phyloP scores from a whole-genome alignment of 2,113 vertebrate species.

The Heterotilapia buettikoferi region DNA sequence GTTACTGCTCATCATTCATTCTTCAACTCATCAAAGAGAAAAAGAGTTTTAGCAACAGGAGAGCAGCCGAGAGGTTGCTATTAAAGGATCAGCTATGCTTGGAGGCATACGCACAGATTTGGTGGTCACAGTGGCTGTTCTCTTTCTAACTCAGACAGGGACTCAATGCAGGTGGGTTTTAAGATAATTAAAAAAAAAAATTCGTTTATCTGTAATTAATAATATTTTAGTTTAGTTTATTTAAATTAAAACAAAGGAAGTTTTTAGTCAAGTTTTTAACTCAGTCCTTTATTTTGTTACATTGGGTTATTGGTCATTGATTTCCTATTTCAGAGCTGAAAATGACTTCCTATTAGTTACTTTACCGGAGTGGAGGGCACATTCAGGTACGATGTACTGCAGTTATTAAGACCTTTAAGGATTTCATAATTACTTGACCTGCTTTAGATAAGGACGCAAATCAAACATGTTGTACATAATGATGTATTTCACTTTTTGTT shows the following conservation, averaged over 20 bases:
- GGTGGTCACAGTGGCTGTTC: conserved; percentile 30
- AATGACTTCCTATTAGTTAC: conserved; percentile 25
- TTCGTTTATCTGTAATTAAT: neutral
- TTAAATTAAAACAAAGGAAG: neutral
- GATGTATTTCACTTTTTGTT: neutral
- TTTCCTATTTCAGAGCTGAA: conserved; percentile 37
- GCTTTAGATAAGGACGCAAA: neutral
- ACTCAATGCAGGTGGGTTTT: conserved; percentile 53
- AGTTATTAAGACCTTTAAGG: neutral
- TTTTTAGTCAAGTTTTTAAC: neutral
- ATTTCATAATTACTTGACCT: neutral
- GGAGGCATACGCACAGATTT: conserved; percentile 1
- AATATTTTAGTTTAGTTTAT: neutral
- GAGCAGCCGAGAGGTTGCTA: neutral
- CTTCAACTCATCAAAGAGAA: conserved; percentile 8
- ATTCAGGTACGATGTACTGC: conserved; percentile 46
- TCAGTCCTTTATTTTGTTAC: neutral
- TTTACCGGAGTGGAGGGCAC: conserved; percentile 56
- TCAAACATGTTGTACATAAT: neutral
- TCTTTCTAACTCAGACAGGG: conserved; percentile 36
- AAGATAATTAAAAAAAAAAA: neutral
- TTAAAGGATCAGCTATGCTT: conserved; percentile 50
- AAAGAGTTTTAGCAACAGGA: conserved; percentile 13
- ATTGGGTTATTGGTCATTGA: neutral
- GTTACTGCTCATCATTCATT: conserved; percentile 20